A percentile compares a stretch with the other conserved stretches of the same genome.
phyloP scores from a whole-genome alignment of 2,888 invertebrate species.

The Heteropelma amictum region DNA sequence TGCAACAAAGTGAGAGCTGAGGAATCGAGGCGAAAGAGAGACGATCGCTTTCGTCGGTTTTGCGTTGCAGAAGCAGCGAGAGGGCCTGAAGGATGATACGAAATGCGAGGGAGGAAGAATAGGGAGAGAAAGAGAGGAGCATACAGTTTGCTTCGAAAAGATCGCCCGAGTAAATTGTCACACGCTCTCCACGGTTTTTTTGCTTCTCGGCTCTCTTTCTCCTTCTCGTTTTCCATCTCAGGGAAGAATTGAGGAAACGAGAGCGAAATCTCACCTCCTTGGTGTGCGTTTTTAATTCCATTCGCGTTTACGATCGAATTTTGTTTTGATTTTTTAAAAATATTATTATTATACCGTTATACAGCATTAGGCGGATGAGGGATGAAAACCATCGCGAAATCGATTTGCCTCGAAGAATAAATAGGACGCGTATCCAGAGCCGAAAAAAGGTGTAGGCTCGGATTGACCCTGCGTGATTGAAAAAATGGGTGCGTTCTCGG shows the following conservation, averaged over 20 bases:
- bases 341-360: too few relatives aligned
- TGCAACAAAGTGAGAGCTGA: constrained; percentile 41
- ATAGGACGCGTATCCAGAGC: too few relatives aligned
- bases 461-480: too few relatives aligned
- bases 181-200: constrained; percentile 70
- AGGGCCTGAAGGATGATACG: constrained; percentile 5
- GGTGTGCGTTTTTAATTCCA: too few relatives aligned
- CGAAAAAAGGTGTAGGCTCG: too few relatives aligned
- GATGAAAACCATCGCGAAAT: too few relatives aligned
- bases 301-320: too few relatives aligned
- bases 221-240: constrained; percentile 13
- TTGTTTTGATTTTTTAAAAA: too few relatives aligned
- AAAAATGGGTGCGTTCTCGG: too few relatives aligned
- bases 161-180: constrained; percentile 78
- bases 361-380: too few relatives aligned
- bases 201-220: constrained; percentile 1
- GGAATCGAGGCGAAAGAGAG: constrained; percentile 53
- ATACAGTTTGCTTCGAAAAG: constrained; percentile 61
- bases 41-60: constrained; percentile 32
- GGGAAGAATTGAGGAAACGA: constrained; percentile 37
- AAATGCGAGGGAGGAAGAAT: constrained; percentile 16
- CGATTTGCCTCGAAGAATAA: too few relatives aligned
- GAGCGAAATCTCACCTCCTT: too few relatives aligned
- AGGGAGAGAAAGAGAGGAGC: constrained; percentile 49
- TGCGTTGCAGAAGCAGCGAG: neutral